These are phyloP conservation scores for Strigops habroptila DNA, from an alignment of 2,113 vertebrate genomes.

Conservation along the genomic window DNA sequence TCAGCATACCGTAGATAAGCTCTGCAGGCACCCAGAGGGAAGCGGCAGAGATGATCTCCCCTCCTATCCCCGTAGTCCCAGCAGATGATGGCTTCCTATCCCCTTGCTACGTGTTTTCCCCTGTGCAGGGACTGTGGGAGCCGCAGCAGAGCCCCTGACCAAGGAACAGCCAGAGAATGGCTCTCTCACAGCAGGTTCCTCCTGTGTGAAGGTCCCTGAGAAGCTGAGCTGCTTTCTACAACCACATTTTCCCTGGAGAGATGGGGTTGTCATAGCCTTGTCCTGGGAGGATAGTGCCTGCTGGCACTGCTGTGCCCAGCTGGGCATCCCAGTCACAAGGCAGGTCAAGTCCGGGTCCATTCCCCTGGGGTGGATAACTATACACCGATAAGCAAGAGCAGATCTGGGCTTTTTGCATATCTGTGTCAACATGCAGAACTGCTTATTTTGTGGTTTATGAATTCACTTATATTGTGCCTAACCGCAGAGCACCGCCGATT, in stretches of 20 bases:
- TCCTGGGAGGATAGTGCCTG: background rate
- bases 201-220: background rate
- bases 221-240: background rate
- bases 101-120: accelerated
- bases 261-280: background rate
- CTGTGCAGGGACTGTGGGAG: background rate
- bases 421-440: background rate
- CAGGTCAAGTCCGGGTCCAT: background rate
- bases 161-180: background rate
- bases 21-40: background rate
- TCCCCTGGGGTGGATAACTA: background rate
- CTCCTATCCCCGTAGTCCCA: background rate
- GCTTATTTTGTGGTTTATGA: background rate
- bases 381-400: background rate
- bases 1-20: background rate
- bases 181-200: background rate
- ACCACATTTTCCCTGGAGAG: background rate
- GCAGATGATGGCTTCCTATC: background rate
- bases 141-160: background rate
- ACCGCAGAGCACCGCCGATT: conserved; percentile 78
- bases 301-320: accelerated
- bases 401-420: background rate
- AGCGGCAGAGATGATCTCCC: background rate
- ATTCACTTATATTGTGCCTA: background rate
- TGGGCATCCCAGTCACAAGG: background rate